These are phyloP conservation scores for Hassar affinis DNA, from an alignment of 2,113 vertebrate genomes.

Conservation along the genomic window DNA sequence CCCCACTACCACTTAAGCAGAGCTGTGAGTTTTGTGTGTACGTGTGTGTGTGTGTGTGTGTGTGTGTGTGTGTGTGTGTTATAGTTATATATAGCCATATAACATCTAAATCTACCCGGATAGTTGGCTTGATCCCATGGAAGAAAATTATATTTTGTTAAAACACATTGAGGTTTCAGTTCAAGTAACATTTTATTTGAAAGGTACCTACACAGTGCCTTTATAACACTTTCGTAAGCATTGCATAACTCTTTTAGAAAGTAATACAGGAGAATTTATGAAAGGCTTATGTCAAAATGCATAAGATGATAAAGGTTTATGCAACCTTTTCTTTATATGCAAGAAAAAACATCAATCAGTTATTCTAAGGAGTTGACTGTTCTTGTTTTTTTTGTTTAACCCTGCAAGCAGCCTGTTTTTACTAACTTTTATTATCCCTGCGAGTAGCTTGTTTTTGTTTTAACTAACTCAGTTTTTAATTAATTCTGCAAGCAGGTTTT, in stretches of 20 bases:
- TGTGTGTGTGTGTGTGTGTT: conserved; percentile 11
- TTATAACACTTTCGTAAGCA: neutral
- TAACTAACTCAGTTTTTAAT: no score
- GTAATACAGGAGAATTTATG: neutral
- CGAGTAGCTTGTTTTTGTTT: no score
- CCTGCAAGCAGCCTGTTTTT: neutral
- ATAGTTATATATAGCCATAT: neutral
- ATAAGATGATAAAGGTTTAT: neutral
- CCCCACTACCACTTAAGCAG: conserved; percentile 40
- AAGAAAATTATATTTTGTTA: neutral
- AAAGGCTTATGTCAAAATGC: neutral
- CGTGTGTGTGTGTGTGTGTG: conserved; percentile 26
- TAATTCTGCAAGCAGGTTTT: no score
- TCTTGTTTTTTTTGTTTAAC: neutral
- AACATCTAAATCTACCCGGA: neutral
- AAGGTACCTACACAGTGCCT: neutral
- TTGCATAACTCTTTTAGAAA: neutral
- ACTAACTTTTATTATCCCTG: no score
- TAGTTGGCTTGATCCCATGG: neutral
- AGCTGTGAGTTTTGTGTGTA: conserved; percentile 15
- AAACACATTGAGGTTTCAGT: neutral
- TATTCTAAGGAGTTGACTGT: neutral
- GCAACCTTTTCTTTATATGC: neutral
- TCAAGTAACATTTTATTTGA: neutral
- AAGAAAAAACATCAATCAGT: neutral